Conservation (phyloP, 1,140 invertebrate species). For the Drosophila sucinea region DNA sequence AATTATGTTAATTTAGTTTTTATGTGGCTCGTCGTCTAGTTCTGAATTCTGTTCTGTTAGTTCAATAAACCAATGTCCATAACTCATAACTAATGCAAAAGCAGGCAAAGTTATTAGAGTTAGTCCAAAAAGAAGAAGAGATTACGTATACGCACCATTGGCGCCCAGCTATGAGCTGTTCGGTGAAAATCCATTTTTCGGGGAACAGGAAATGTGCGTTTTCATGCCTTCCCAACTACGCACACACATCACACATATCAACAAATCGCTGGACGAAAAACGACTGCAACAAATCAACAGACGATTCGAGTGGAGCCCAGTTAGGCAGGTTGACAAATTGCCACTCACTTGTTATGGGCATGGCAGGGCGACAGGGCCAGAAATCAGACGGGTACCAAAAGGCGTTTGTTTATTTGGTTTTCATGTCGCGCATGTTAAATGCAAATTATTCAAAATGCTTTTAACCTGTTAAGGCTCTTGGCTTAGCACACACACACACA, state of each 20-base stretch:
- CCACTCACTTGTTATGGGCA: constrained; percentile 39
- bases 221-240: not conserved
- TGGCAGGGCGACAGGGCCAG: not conserved
- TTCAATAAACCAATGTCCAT: constrained; percentile 48
- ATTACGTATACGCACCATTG: constrained; percentile 62
- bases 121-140: constrained; percentile 6
- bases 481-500: constrained; percentile 56
- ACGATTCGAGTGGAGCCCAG: constrained; percentile 57
- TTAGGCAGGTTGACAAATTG: constrained; percentile 75
- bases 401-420: constrained; percentile 74
- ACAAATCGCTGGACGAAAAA: constrained; percentile 75
- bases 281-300: constrained; percentile 76
- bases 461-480: constrained; percentile 46
- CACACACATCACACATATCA: constrained; percentile 55
- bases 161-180: not conserved
- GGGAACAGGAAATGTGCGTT: constrained; percentile 34
- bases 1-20: constrained; percentile 72
- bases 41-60: constrained; percentile 1
- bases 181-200: not conserved
- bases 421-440: constrained; percentile 80
- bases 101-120: constrained; percentile 52
- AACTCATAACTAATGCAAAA: constrained; percentile 60
- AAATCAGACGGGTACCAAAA: constrained; percentile 23
- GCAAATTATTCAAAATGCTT: constrained; percentile 73
- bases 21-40: constrained; percentile 22